phyloP scores from a whole-genome alignment of 2,113 vertebrate species.

The Platycercus adscitus region DNA sequence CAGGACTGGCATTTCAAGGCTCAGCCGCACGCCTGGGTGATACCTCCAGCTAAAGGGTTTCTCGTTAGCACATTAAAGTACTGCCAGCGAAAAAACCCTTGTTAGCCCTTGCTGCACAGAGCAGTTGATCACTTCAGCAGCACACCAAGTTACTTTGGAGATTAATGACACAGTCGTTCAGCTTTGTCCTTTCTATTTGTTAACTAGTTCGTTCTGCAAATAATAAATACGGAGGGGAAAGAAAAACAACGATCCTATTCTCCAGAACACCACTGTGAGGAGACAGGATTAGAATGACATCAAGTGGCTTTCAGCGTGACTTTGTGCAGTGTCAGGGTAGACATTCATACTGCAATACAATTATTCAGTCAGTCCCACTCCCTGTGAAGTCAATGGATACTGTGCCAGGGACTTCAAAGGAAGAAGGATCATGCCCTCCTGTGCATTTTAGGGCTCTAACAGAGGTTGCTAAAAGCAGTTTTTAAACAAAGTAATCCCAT shows the following conservation, averaged over 20 bases:
- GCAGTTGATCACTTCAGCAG: neutral
- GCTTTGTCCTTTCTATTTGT: constrained; percentile 42
- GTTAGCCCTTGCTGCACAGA: neutral
- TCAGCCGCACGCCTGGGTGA: neutral
- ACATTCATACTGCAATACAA: constrained; percentile 40
- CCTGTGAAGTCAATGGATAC: constrained; percentile 55
- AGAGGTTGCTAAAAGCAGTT: constrained; percentile 56
- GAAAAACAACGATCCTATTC: neutral
- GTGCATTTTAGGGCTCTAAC: constrained; percentile 47
- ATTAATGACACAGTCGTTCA: neutral
- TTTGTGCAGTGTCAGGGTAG: constrained; percentile 46
- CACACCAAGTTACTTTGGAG: constrained; percentile 1
- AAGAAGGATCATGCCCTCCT: constrained; percentile 59
- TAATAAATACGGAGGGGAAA: neutral
- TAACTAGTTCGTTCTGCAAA: constrained; percentile 11
- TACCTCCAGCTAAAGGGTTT: neutral
- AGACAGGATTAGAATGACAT: constrained; percentile 40
- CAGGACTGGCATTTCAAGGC: neutral
- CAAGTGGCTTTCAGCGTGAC: constrained; percentile 44
- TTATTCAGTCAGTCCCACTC: constrained; percentile 53
- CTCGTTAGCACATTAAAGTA: neutral
- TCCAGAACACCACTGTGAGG: neutral
- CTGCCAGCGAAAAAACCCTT: neutral
- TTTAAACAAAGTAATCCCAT: constrained; percentile 65
- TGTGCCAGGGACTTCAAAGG: constrained; percentile 63